These are phyloP conservation scores for Hyposoter didymator DNA, from an alignment of 2,888 invertebrate genomes.

Conservation along the genomic window DNA sequence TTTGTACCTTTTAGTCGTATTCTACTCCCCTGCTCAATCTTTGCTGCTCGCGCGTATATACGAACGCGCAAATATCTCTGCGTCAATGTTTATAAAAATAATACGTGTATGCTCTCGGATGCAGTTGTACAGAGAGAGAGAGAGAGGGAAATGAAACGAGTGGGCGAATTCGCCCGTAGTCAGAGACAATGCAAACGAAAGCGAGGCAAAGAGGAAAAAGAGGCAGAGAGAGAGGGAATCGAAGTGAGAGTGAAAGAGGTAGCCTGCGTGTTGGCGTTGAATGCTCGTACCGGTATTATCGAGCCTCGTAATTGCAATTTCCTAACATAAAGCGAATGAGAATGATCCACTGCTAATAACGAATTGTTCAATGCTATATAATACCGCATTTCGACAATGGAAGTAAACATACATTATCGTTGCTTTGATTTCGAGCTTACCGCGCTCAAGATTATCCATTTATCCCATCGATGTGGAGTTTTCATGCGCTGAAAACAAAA, in stretches of 20 bases:
- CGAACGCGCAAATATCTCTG: not conserved
- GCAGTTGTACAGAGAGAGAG: not conserved
- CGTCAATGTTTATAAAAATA: slow-evolving; percentile 4
- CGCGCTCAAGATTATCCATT: not conserved
- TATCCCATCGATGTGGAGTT: not conserved
- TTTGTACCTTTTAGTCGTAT: slow-evolving; percentile 26
- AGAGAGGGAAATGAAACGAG: slow-evolving; percentile 33
- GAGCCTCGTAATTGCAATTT: slow-evolving; percentile 62
- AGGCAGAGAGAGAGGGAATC: slow-evolving; percentile 3
- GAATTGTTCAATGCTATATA: slow-evolving; percentile 22
- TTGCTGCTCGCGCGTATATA: not conserved
- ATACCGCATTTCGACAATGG: slow-evolving; percentile 26
- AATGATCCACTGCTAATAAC: slow-evolving; percentile 35
- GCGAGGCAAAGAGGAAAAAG: slow-evolving; percentile 39
- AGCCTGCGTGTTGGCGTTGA: slow-evolving; percentile 19
- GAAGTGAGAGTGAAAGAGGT: slow-evolving; percentile 33
- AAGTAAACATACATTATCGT: not conserved
- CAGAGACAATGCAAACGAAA: slow-evolving; percentile 62
- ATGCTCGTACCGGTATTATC: slow-evolving; percentile 53
- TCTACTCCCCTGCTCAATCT: slow-evolving; percentile 18
- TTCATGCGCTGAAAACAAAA: too few species aligned
- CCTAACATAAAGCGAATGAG: slow-evolving; percentile 32
- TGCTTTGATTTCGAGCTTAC: not conserved
- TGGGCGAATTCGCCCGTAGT: slow-evolving; percentile 49
- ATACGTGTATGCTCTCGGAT: not conserved